Conservation (phyloP, 2,797 vertebrate species). For the Sebastes taczanowskii region DNA sequence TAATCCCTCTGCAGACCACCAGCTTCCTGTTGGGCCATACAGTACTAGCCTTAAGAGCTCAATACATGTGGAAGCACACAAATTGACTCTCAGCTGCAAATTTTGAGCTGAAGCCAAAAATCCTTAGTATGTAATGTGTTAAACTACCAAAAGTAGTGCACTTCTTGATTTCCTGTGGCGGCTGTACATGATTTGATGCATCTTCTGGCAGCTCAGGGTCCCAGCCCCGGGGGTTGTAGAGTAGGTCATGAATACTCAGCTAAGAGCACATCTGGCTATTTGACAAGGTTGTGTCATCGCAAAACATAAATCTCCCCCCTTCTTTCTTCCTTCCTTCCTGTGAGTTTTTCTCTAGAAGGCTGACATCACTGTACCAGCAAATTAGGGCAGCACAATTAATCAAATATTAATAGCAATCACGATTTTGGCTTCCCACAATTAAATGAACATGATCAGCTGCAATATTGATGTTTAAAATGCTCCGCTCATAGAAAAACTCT, state of each 20-base stretch:
- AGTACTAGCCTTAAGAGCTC: neutral
- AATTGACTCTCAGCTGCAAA: neutral
- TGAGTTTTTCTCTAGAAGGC: too few species aligned
- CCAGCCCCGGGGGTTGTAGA: neutral
- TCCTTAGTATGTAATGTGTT: neutral
- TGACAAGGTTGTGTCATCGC: neutral
- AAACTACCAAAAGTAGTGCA: neutral
- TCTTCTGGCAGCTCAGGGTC: constrained; percentile 4
- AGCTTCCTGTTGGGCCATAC: neutral
- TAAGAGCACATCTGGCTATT: neutral
- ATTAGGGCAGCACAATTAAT: too few species aligned
- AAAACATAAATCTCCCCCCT: neutral
- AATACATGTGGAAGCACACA: neutral
- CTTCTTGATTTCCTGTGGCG: neutral
- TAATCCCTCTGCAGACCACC: constrained; percentile 1
- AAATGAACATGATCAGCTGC: too few species aligned
- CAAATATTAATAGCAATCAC: too few species aligned
- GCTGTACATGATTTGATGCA: constrained; percentile 2
- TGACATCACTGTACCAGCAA: too few species aligned
- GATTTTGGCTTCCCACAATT: too few species aligned
- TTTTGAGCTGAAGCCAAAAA: neutral
- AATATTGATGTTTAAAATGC: too few species aligned
- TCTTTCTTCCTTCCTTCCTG: neutral
- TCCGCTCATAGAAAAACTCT: too few species aligned
- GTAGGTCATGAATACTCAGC: neutral